Evolutionary conservation across 2,888 invertebrate species (phyloP).

Genomic region (Dryocosmus kuriphilus): DNA sequence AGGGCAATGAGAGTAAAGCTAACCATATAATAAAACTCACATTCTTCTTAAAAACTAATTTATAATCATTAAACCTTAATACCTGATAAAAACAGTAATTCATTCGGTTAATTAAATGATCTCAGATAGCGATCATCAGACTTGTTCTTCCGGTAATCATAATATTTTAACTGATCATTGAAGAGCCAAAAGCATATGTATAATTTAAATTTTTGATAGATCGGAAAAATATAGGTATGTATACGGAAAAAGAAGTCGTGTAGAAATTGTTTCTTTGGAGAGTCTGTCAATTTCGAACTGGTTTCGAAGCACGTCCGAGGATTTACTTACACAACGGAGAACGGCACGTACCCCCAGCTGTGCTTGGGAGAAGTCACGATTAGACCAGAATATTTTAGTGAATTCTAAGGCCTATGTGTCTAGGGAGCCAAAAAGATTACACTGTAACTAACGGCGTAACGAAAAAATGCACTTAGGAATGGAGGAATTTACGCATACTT

Average conservation of each 20-base stretch:
- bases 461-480: constrained; percentile 30
- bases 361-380: constrained; percentile 33
- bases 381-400: constrained; percentile 38
- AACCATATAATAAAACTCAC: too few species aligned
- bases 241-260: constrained; percentile 25
- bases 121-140: neutral
- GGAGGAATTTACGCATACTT: constrained; percentile 3
- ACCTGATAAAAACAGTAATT: neutral
- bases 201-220: neutral
- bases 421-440: constrained; percentile 36
- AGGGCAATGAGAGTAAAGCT: too few species aligned
- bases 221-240: constrained; percentile 4
- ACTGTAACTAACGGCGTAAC: constrained; percentile 37
- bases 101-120: constrained; percentile 32
- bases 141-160: constrained; percentile 9
- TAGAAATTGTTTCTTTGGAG: constrained; percentile 24
- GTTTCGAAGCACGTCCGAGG: constrained; percentile 41
- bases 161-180: constrained; percentile 14
- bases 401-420: constrained; percentile 34
- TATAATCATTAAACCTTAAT: neutral
- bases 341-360: constrained; percentile 30
- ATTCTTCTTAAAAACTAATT: too few species aligned
- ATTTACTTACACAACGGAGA: constrained; percentile 39
- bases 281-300: constrained; percentile 42
- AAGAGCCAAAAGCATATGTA: neutral